phyloP scores from a whole-genome alignment of 2,113 vertebrate species.

The human region GRCh38 chr17:20441001-20441500 shows the following conservation, averaged over 20 bases:
- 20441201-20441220: constrained; percentile 88
- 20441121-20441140: constrained; percentile 87
- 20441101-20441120: constrained; percentile 83
- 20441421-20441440: neutral
- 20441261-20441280: accelerated
- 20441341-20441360: neutral
- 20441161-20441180: constrained; percentile 87
- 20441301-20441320: neutral
- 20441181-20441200: constrained; percentile 86
- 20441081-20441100: constrained; percentile 89
- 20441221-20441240: constrained; percentile 88
- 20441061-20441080: constrained; percentile 88
- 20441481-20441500: neutral
- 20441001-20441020: constrained; percentile 41
- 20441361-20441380: neutral
- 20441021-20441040: constrained; percentile 84
- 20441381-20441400: neutral
- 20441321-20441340: neutral
- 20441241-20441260: neutral
- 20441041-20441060: constrained; percentile 87
- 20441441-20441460: neutral
- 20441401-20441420: accelerated
- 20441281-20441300: neutral
- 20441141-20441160: constrained; percentile 92
- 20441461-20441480: neutral